Evolutionary conservation across 1,140 invertebrate genomes (phyloP).

Genomic region (Bombyx mori): ASM3026992v2 NC_085117.1:9573001-9573500

Average conservation of each 20-base stretch:
- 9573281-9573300: constrained; percentile 38
- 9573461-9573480: constrained; percentile 58
- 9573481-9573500: constrained; percentile 54
- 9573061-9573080: constrained; percentile 11
- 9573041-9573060: constrained; percentile 58
- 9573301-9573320: constrained; percentile 27
- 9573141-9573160: constrained; percentile 22
- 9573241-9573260: constrained; percentile 54
- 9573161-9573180: constrained; percentile 9
- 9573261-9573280: constrained; percentile 62
- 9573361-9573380: constrained; percentile 38
- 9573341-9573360: constrained; percentile 41
- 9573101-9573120: constrained; percentile 48
- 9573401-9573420: constrained; percentile 74
- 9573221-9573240: constrained; percentile 60
- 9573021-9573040: constrained; percentile 24
- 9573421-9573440: constrained; percentile 78
- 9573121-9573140: constrained; percentile 26
- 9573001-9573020: constrained; percentile 9
- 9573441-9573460: constrained; percentile 71
- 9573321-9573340: constrained; percentile 27
- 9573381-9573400: constrained; percentile 55
- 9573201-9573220: constrained; percentile 39
- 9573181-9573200: constrained; percentile 12
- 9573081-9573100: constrained; percentile 25